These are phyloP conservation scores for Ptychobarbus kaznakovi DNA, from an alignment of 2,797 vertebrate genomes.

Conservation along the genomic window DNA sequence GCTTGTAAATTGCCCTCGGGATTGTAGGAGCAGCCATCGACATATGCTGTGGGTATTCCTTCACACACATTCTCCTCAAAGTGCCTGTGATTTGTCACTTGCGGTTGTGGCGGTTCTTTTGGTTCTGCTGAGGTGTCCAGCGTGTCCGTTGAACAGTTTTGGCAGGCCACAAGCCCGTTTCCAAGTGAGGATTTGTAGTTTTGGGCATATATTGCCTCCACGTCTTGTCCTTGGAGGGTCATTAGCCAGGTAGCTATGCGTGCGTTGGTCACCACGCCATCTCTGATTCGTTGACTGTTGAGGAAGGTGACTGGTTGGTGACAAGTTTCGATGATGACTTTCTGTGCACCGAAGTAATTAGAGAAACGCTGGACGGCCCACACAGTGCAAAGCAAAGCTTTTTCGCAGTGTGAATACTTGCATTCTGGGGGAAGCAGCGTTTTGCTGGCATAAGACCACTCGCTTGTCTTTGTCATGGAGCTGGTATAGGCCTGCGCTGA, in stretches of 20 bases:
- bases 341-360: neutral
- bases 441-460: neutral
- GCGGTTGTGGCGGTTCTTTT: no score
- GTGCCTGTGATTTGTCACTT: no score
- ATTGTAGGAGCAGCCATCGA: no score
- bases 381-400: neutral
- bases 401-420: conserved; percentile 12
- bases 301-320: neutral
- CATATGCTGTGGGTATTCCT: no score
- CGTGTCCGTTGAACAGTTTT: no score
- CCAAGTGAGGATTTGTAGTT: neutral
- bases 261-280: neutral
- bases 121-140: no score
- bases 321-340: neutral
- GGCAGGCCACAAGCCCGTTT: no score
- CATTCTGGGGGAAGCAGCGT: neutral
- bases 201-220: neutral
- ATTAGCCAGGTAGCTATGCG: neutral
- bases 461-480: no score
- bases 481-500: no score
- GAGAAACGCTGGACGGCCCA: neutral
- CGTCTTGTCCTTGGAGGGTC: neutral
- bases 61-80: no score
- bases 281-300: neutral
- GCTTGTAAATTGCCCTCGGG: no score